These are phyloP conservation scores for Melanerpes formicivorus DNA, from an alignment of 2,113 vertebrate species.

Conservation along the genomic window DNA sequence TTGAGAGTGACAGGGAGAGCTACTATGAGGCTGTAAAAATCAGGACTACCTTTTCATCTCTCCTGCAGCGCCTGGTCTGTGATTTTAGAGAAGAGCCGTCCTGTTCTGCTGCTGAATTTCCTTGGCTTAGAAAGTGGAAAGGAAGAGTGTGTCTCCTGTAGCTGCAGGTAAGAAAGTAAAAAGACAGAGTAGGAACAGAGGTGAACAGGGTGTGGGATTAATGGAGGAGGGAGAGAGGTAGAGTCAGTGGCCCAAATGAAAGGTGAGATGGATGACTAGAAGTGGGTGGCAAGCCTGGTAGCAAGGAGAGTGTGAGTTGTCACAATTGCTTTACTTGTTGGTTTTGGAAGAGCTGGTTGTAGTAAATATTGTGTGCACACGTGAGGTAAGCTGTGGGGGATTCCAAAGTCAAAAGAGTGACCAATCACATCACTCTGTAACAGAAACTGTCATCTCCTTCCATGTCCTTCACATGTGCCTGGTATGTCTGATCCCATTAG, in stretches of 20 bases:
- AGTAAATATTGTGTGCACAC: accelerated
- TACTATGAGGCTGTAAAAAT: neutral
- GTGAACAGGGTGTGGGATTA: neutral
- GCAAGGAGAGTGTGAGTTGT: neutral
- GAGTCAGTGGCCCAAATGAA: neutral
- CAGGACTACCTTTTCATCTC: neutral
- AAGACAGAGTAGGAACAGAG: neutral
- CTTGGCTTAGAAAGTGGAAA: neutral
- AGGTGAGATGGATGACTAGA: neutral
- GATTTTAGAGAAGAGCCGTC: neutral
- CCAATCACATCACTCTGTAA: neutral
- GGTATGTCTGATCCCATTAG: neutral
- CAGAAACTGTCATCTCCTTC: neutral
- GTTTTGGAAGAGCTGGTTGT: neutral
- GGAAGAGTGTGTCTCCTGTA: neutral
- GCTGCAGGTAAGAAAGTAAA: conserved; percentile 27
- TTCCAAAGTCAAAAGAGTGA: neutral
- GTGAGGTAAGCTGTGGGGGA: neutral
- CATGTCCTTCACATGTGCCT: neutral
- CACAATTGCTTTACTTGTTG: neutral
- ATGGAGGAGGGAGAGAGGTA: neutral
- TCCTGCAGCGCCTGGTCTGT: neutral
- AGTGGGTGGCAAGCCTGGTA: neutral
- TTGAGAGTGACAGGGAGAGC: neutral
- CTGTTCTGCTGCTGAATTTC: neutral